These are phyloP conservation scores for Plestiodon gilberti DNA, from an alignment of 2,113 vertebrate species.

Conservation along the genomic window DNA sequence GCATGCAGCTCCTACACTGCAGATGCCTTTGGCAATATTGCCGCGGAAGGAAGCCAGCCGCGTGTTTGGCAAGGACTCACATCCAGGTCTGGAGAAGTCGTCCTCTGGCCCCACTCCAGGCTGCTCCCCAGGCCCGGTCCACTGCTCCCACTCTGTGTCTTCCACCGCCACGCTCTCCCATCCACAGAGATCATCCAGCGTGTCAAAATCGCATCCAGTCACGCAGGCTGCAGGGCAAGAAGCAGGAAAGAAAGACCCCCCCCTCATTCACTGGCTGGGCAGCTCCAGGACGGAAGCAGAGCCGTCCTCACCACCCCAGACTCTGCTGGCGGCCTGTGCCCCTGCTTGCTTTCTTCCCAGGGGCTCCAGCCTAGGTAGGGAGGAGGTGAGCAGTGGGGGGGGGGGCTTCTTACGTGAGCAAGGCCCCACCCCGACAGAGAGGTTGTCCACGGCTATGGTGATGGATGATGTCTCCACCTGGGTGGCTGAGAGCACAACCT, in stretches of 20 bases:
- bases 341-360: not conserved
- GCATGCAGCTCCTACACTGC: too few relatives aligned
- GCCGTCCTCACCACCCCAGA: not conserved
- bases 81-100: conserved; percentile 82
- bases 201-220: conserved; percentile 78
- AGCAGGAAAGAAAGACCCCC: not conserved
- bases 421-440: not conserved
- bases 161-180: conserved; percentile 54
- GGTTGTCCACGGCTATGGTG: not conserved
- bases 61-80: conserved; percentile 55
- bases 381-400: not conserved
- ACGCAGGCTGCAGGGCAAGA: conserved; percentile 68
- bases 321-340: not conserved
- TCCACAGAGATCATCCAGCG: conserved; percentile 50
- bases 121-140: conserved; percentile 55
- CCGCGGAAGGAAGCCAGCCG: too few relatives aligned
- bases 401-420: not conserved
- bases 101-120: conserved; percentile 77
- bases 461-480: not conserved
- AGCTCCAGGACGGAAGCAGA: not conserved
- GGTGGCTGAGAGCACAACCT: conserved; percentile 8
- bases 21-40: too few relatives aligned
- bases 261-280: not conserved
- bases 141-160: conserved; percentile 63
- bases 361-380: not conserved